Evolutionary conservation across 2,888 invertebrate species (phyloP).

Genomic region (Anorthoa munda): DNA sequence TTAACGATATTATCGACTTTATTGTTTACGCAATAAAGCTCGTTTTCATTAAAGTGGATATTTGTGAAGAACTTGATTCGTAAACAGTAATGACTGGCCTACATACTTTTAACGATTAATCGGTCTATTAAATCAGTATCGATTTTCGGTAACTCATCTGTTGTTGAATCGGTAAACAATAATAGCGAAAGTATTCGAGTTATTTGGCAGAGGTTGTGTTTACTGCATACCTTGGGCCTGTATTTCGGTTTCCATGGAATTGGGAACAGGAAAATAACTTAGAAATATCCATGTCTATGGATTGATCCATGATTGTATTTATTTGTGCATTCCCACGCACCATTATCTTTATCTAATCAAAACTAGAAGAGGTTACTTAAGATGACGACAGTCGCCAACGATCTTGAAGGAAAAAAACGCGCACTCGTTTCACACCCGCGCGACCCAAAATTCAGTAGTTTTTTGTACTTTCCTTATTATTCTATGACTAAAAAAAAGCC

Average conservation of each 20-base stretch:
- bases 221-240: conserved; percentile 64
- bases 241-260: conserved; percentile 63
- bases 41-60: conserved; percentile 28
- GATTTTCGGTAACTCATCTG: conserved; percentile 28
- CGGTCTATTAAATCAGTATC: conserved; percentile 48
- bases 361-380: conserved; percentile 14
- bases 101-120: conserved; percentile 45
- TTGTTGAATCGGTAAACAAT: conserved; percentile 42
- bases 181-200: conserved; percentile 56
- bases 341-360: conserved; percentile 20
- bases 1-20: conserved; percentile 49
- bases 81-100: conserved; percentile 37
- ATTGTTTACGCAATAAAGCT: conserved; percentile 44
- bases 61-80: conserved; percentile 30
- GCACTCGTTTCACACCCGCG: too few relatives aligned
- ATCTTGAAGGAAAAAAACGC: too few relatives aligned
- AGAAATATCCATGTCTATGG: conserved; percentile 8
- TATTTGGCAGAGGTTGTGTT: conserved; percentile 70
- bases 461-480: too few relatives aligned
- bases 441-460: too few relatives aligned
- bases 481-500: too few relatives aligned
- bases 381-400: too few relatives aligned
- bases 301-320: conserved; percentile 7
- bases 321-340: not conserved
- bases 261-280: conserved; percentile 69